These are phyloP conservation scores for Condylura cristata DNA, from an alignment of 2,113 vertebrate species.

Conservation along the genomic window DNA sequence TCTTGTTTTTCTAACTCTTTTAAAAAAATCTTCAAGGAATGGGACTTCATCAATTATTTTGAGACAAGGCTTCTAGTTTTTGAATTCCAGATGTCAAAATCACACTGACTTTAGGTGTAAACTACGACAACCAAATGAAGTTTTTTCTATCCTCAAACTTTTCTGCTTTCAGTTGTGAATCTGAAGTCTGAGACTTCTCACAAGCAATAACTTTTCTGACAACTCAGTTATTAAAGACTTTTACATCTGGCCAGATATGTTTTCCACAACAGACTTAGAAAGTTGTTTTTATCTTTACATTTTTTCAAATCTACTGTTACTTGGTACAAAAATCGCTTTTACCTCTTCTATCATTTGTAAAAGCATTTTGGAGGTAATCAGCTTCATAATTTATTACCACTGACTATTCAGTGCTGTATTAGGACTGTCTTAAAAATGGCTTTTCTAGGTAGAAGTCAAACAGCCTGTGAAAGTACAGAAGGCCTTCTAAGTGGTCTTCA, in stretches of 20 bases:
- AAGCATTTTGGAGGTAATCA: conserved; percentile 3
- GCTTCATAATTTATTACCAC: too few species aligned
- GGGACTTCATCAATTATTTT: too few species aligned
- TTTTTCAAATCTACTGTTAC: too few species aligned
- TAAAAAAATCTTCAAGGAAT: not conserved
- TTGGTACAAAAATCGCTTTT: too few species aligned
- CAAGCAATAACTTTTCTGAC: not conserved
- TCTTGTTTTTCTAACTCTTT: conserved; percentile 15
- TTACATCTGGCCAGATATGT: not conserved
- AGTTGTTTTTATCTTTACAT: too few species aligned
- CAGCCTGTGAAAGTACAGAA: not conserved
- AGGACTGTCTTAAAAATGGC: not conserved
- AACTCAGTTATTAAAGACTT: not conserved
- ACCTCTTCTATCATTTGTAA: too few species aligned
- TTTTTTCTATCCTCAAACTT: not conserved
- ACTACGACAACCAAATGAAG: not conserved
- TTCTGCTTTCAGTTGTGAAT: not conserved
- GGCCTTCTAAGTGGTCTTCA: not conserved
- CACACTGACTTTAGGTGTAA: not conserved
- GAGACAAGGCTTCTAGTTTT: not conserved
- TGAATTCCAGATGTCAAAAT: not conserved
- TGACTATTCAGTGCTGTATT: not conserved
- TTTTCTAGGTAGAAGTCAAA: not conserved
- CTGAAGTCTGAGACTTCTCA: not conserved
- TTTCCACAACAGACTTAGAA: not conserved